These are phyloP conservation scores for Gnatocerus cornutus DNA, from an alignment of 2,888 invertebrate genomes.

Conservation along the genomic window DNA sequence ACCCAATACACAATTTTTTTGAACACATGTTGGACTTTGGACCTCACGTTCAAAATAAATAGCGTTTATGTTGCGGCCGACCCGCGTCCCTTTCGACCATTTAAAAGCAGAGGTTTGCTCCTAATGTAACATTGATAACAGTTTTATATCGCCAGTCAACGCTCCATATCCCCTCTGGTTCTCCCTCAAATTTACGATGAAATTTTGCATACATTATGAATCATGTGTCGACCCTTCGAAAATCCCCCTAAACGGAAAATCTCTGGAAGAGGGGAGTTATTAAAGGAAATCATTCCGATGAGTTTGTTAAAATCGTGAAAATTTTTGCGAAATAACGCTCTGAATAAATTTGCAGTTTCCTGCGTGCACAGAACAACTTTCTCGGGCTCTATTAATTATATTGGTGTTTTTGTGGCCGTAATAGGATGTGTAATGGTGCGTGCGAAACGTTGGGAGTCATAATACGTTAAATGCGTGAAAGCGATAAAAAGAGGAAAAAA, in stretches of 20 bases:
- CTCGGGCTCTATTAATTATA: constrained; percentile 34
- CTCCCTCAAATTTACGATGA: constrained; percentile 29
- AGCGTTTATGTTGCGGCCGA: no score
- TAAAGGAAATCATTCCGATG: constrained; percentile 16
- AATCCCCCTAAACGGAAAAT: constrained; percentile 3
- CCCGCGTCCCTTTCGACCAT: neutral
- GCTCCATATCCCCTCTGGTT: constrained; percentile 14
- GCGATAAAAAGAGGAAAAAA: neutral
- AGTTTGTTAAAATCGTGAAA: neutral
- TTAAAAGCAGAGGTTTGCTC: constrained; percentile 16
- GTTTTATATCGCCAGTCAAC: constrained; percentile 14
- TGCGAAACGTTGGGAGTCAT: neutral
- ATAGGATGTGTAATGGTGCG: constrained; percentile 23
- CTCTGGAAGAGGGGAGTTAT: neutral
- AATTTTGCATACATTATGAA: constrained; percentile 42
- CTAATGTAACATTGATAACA: constrained; percentile 26
- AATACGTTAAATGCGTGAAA: neutral
- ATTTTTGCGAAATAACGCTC: constrained; percentile 25
- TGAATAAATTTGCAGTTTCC: constrained; percentile 44
- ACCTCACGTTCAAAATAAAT: no score
- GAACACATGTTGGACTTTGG: no score
- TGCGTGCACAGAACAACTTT: constrained; percentile 40
- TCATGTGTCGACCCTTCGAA: constrained; percentile 39
- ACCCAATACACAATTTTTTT: no score
- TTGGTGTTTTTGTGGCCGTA: constrained; percentile 2